These are phyloP conservation scores for Drosophila obscura DNA, from an alignment of 1,140 invertebrate genomes.

Conservation along the genomic window DNA sequence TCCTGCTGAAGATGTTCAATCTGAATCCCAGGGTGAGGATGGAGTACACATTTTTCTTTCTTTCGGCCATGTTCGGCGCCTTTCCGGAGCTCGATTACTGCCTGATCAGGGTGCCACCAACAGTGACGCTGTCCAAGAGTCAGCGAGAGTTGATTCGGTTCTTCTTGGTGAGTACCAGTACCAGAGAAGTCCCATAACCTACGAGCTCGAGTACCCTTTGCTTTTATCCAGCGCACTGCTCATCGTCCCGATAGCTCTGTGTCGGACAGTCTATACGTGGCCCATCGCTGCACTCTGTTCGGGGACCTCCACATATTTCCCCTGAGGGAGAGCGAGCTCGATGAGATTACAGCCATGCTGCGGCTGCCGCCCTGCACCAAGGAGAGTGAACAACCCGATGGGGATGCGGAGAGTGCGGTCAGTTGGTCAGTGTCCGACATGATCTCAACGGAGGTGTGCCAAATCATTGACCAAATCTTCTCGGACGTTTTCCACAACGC, in stretches of 20 bases:
- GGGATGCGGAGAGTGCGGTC: not conserved
- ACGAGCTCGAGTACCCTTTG: not conserved
- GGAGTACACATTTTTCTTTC: constrained; percentile 50
- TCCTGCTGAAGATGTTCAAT: constrained; percentile 57
- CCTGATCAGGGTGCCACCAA: constrained; percentile 35
- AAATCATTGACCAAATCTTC: constrained; percentile 13
- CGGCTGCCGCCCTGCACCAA: not conserved
- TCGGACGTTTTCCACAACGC: constrained; percentile 23
- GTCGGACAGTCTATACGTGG: constrained; percentile 47
- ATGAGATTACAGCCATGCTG: constrained; percentile 25
- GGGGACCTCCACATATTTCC: constrained; percentile 43
- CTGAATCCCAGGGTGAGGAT: constrained; percentile 47
- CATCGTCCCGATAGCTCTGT: constrained; percentile 41
- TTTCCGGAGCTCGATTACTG: constrained; percentile 61
- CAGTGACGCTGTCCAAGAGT: constrained; percentile 3
- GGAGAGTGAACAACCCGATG: no score
- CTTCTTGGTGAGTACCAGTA: constrained; percentile 35
- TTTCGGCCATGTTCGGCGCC: constrained; percentile 63
- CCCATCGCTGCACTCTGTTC: constrained; percentile 57
- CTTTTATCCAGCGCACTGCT: constrained; percentile 26
- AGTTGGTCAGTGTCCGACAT: not conserved
- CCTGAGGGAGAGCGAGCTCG: constrained; percentile 30
- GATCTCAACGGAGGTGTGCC: not conserved
- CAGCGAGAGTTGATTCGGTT: constrained; percentile 40
- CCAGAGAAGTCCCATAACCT: not conserved